Evolutionary conservation across 2,797 vertebrate species (phyloP).

Genomic region (Lacerta viridis): DNA sequence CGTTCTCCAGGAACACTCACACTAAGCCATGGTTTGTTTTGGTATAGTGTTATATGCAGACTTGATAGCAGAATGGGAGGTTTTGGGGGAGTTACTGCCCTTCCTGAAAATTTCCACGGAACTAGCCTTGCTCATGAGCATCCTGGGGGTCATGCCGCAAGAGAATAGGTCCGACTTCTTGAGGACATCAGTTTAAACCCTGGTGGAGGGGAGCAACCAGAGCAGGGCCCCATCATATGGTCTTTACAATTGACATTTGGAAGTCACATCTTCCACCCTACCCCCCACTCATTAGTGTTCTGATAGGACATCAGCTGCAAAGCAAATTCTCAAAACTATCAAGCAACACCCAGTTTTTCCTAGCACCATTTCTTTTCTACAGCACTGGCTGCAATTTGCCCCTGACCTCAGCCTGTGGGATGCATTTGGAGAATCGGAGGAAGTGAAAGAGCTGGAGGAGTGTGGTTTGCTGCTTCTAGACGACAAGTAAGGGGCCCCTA

Average conservation of each 20-base stretch:
- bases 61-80: not conserved
- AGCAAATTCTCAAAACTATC: not conserved
- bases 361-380: not conserved
- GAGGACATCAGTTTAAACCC: not conserved
- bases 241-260: not conserved
- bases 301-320: not conserved
- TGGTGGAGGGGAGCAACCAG: not conserved
- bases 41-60: no score
- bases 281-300: not conserved
- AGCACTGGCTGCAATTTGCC: conserved; percentile 89
- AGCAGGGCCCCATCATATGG: not conserved
- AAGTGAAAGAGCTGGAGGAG: conserved; percentile 78
- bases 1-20: no score
- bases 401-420: conserved; percentile 79
- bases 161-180: not conserved
- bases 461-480: conserved; percentile 86
- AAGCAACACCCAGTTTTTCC: not conserved
- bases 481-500: conserved; percentile 77
- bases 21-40: no score
- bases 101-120: not conserved
- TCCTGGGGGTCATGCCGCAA: not conserved
- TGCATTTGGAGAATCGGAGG: conserved; percentile 76
- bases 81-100: not conserved
- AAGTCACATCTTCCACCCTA: not conserved
- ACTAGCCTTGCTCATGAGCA: not conserved